Conservation (phyloP, 2,113 vertebrate genomes). For the Hippocampus zosterae region DNA sequence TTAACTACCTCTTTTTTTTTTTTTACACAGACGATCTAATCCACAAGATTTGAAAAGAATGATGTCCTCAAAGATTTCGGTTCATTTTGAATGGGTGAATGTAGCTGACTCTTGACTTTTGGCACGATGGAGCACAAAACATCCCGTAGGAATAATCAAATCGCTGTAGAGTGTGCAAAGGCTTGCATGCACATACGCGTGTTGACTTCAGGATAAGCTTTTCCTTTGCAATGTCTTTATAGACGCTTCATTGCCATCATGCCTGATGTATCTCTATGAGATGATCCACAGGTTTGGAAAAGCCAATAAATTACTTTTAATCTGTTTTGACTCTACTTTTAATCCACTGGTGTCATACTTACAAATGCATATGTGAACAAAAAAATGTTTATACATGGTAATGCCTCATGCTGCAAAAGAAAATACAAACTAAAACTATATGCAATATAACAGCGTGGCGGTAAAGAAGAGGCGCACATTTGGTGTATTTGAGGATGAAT, state of each 20-base stretch:
- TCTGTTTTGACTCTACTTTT: conserved; percentile 8
- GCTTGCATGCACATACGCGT: neutral
- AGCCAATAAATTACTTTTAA: conserved; percentile 4
- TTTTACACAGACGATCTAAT: conserved; percentile 20
- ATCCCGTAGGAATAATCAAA: neutral
- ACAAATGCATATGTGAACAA: too few relatives aligned
- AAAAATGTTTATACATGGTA: too few relatives aligned
- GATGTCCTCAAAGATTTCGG: neutral
- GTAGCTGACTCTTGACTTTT: neutral
- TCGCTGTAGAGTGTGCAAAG: conserved; percentile 31
- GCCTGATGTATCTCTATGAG: conserved; percentile 41
- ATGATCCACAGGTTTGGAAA: conserved; percentile 26
- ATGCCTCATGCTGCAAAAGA: too few relatives aligned
- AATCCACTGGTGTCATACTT: conserved; percentile 28
- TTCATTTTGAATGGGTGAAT: neutral
- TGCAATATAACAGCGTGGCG: too few relatives aligned
- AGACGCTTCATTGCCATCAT: conserved; percentile 1
- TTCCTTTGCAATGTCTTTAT: neutral
- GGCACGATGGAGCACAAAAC: neutral
- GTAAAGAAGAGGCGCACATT: too few relatives aligned
- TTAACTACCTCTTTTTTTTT: conserved; percentile 7
- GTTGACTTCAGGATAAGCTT: neutral
- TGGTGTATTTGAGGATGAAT: too few relatives aligned
- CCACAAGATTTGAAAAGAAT: conserved; percentile 18
- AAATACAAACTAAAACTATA: too few relatives aligned